A percentile compares a stretch with the other conserved stretches of the same genome.
Evolutionary conservation across 2,797 vertebrate genomes (phyloP).

Genomic region (Sebastes iracundus): DNA sequence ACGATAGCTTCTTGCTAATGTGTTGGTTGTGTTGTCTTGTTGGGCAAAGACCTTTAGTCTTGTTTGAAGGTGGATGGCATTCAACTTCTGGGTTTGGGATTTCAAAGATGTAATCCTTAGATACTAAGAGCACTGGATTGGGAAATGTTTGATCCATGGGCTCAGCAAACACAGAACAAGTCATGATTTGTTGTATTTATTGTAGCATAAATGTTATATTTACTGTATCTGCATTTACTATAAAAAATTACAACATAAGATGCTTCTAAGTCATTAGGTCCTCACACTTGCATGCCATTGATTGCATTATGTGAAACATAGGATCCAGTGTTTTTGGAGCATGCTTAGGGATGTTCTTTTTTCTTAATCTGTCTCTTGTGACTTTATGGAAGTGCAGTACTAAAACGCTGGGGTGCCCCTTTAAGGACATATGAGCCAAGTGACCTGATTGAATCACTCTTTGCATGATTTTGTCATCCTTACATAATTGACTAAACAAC

Average conservation of each 20-base stretch:
- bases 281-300: neutral
- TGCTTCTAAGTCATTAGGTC: neutral
- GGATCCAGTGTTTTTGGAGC: neutral
- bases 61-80: neutral
- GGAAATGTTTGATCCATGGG: neutral
- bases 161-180: neutral
- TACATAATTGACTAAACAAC: constrained; percentile 3
- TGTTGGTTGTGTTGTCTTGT: neutral
- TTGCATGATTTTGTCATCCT: constrained; percentile 3
- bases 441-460: constrained; percentile 20
- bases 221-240: neutral
- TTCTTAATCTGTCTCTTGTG: neutral
- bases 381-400: neutral
- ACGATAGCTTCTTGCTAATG: neutral
- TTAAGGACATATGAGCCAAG: constrained; percentile 3
- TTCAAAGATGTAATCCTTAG: neutral
- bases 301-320: neutral
- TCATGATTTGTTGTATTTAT: neutral
- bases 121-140: neutral
- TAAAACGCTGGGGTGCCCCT: neutral
- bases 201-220: neutral
- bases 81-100: neutral
- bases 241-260: neutral
- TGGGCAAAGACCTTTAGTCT: neutral
- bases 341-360: neutral